Base-by-base conservation (phyloP, 2,113 vertebrate species). In the Megaceryle maxima region DNA sequence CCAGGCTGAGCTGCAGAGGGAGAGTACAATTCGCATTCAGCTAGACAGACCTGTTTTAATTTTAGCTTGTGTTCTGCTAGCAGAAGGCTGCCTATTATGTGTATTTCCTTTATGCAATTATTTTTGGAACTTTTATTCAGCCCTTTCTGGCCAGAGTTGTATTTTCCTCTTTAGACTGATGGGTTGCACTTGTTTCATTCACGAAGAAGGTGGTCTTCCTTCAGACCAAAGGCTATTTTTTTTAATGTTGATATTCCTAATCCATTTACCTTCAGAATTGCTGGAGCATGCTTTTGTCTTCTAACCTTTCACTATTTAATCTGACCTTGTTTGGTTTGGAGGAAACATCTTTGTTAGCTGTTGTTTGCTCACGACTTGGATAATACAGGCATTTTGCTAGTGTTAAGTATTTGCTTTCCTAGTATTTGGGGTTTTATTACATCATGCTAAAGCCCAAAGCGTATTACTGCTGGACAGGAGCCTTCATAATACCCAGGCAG, bases 381-480 rank as follows among this genome's bases (percentile, higher is more conserved):
- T 62, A 81, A 63, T 51, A 70, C 16, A 51, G 55, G 22, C 39
- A 28, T 60, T 90, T 88, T 56, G 51, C 46, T 83, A 16, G 28
- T 17, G 21, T 63, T 56, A 92, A 88, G 62, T 80, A 69, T 92
- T 93, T 93, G 68, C 56, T 93, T 94, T 93, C 44, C 14, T 83
- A 12, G 51, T 80, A 53, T 88, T 77, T 80, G 57, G 11, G 7
- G 1, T 64, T 92, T 91, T 80, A 66, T 79, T 88, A 31, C 31
- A 66, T 44, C 55, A 77, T 44, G 53, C 22, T 43, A 53, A 87
- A 48, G 26, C 51, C n/a, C 10, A 44, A 74, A 95, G 62, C 13
- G 11, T 64, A 39, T 90, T 87, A 44, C 26, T 69, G 9, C 78
- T 85, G 92, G 67, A 56, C 10, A 68, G 29, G 9, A 70, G 63